Evolutionary conservation across 35 echinoderm and acorn worm genomes (phyloP).

Genomic region (Holothuria glaberrima): DNA sequence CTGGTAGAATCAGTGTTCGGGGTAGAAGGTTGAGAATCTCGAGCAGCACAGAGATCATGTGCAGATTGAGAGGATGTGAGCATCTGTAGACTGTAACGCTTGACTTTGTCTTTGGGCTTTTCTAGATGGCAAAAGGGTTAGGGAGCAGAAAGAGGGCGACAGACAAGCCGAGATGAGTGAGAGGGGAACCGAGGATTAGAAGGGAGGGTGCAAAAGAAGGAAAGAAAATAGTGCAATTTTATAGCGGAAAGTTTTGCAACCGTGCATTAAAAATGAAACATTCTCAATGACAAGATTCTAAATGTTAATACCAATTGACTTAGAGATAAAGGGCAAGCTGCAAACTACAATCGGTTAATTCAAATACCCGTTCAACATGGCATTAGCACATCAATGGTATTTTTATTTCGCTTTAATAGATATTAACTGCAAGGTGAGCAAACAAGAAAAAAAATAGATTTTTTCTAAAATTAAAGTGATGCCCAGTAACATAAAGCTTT

Average conservation of each 20-base stretch:
- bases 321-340: no score
- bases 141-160: not conserved
- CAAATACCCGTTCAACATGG: no score
- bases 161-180: slow-evolving; percentile 15
- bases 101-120: slow-evolving; percentile 43
- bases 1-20: not conserved
- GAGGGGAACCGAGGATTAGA: slow-evolving; percentile 29
- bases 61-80: slow-evolving; percentile 49
- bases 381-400: no score
- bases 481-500: no score
- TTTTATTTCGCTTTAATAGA: no score
- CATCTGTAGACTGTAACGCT: slow-evolving; percentile 52
- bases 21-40: slow-evolving; percentile 45
- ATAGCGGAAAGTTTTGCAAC: not conserved
- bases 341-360: no score
- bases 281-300: slow-evolving; percentile 14
- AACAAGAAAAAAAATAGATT: no score
- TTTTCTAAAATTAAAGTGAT: no score
- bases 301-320: no score
- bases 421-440: no score
- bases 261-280: slow-evolving; percentile 43
- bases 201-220: slow-evolving; percentile 46
- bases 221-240: slow-evolving; percentile 57
- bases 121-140: slow-evolving; percentile 12
- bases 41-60: slow-evolving; percentile 50